These are phyloP conservation scores for Galaxias olidus DNA, from an alignment of 2,797 vertebrate genomes.

Conservation along the genomic window DNA sequence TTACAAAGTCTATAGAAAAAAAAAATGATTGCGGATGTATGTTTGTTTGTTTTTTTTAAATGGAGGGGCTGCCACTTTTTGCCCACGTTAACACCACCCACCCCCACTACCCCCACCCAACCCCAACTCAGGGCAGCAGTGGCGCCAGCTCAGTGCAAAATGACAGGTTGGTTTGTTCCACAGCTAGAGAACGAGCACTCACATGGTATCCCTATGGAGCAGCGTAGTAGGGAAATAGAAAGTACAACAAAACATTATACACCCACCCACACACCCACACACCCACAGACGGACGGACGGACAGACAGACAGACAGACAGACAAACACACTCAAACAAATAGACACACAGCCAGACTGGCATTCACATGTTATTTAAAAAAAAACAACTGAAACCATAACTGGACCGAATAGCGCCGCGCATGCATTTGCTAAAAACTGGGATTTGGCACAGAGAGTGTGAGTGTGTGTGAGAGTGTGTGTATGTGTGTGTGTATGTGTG, in stretches of 20 bases:
- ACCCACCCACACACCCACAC: constrained; percentile 55
- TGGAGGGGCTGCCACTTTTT: constrained; percentile 32
- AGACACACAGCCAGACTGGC: constrained; percentile 40
- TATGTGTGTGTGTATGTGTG: not conserved
- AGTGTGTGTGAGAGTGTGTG: not conserved
- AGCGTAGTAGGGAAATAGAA: constrained; percentile 84
- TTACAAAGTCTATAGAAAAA: not conserved
- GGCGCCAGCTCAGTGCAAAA: constrained; percentile 82
- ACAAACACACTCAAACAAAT: constrained; percentile 18
- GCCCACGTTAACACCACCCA: constrained; percentile 11
- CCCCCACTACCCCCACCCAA: constrained; percentile 16
- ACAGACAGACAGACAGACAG: constrained; percentile 59
- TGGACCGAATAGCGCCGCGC: constrained; percentile 44
- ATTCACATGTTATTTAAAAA: constrained; percentile 39
- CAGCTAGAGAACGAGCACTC: constrained; percentile 80
- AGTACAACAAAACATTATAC: constrained; percentile 82
- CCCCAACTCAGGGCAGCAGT: constrained; percentile 73
- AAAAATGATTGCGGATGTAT: too few relatives aligned
- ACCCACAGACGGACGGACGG: constrained; percentile 27
- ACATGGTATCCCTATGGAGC: constrained; percentile 84
- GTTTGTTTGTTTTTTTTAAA: constrained; percentile 41
- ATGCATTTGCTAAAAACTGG: constrained; percentile 59
- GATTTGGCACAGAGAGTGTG: constrained; percentile 23
- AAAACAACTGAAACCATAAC: constrained; percentile 46
- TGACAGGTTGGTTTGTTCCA: constrained; percentile 68